Percentiles rank a stretch among this genome's conserved stretches.
Evolutionary conservation across 2,113 vertebrate species (phyloP).

Genomic region (Okapia johnstoni): DNA sequence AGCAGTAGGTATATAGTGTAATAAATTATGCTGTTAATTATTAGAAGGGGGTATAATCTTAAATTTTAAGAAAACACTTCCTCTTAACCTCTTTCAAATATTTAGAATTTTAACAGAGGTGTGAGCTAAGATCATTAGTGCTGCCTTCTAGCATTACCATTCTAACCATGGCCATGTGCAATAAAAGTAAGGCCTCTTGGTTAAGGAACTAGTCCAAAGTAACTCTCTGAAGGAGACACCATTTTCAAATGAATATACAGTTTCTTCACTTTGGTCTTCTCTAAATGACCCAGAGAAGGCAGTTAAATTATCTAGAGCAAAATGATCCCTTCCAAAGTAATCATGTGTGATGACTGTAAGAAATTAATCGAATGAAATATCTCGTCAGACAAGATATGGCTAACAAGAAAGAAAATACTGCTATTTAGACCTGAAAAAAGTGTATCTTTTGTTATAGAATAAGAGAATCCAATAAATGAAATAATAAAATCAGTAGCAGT

Average conservation of each 20-base stretch:
- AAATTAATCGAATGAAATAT: background rate
- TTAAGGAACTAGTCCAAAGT: background rate
- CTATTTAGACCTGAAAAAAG: background rate
- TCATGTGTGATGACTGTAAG: background rate
- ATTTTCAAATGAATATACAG: background rate
- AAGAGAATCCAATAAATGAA: background rate
- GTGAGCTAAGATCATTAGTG: background rate
- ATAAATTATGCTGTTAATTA: background rate
- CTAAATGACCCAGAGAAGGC: background rate
- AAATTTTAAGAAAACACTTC: background rate
- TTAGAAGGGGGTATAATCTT: background rate
- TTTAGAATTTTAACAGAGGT: background rate
- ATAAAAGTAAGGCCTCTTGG: background rate
- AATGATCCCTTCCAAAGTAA: background rate
- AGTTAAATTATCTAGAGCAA: background rate
- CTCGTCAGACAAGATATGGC: background rate
- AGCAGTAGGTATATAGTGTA: background rate
- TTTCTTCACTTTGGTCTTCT: background rate
- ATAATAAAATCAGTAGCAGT: background rate
- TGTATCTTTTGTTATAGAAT: background rate
- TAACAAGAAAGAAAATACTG: background rate
- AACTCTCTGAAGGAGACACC: background rate
- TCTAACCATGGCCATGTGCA: background rate
- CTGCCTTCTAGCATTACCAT: background rate
- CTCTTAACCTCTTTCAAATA: slow-evolving; percentile 8